phyloP scores from a whole-genome alignment of 2,797 vertebrate species.

The Sphenopsis melanotis region DNA sequence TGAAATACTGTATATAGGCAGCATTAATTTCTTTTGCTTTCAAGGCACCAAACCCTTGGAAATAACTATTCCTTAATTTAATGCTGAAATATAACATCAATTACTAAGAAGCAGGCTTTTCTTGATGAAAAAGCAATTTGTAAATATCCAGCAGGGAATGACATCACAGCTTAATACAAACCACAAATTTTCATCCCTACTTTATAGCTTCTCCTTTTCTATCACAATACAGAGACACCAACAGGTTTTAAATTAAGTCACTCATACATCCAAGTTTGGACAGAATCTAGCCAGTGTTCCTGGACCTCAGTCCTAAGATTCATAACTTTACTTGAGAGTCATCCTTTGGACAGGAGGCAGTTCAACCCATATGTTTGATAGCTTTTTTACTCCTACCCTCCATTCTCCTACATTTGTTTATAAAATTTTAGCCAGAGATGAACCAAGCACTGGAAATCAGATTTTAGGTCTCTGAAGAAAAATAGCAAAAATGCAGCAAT shows the following conservation, averaged over 20 bases:
- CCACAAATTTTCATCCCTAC: background rate
- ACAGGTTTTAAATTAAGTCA: background rate
- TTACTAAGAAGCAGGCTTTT: background rate
- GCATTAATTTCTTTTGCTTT: background rate
- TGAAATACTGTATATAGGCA: constrained; percentile 6
- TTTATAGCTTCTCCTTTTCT: background rate
- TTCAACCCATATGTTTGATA: background rate
- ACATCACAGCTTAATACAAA: background rate
- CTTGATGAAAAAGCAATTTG: background rate
- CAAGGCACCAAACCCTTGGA: background rate
- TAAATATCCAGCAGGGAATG: background rate
- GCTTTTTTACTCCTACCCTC: background rate
- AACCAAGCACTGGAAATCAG: background rate
- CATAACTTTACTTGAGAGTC: background rate
- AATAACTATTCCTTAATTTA: constrained; percentile 20
- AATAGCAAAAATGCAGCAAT: background rate
- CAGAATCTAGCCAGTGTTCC: background rate
- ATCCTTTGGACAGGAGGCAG: background rate
- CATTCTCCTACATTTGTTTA: background rate
- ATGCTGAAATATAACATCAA: background rate
- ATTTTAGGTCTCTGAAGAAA: background rate
- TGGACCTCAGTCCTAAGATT: background rate
- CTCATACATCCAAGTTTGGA: background rate
- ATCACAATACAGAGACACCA: background rate
- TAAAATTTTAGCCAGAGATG: background rate